Evolutionary conservation across 2,113 vertebrate species (phyloP).

Genomic region (Oreotragus oreotragus): DNA sequence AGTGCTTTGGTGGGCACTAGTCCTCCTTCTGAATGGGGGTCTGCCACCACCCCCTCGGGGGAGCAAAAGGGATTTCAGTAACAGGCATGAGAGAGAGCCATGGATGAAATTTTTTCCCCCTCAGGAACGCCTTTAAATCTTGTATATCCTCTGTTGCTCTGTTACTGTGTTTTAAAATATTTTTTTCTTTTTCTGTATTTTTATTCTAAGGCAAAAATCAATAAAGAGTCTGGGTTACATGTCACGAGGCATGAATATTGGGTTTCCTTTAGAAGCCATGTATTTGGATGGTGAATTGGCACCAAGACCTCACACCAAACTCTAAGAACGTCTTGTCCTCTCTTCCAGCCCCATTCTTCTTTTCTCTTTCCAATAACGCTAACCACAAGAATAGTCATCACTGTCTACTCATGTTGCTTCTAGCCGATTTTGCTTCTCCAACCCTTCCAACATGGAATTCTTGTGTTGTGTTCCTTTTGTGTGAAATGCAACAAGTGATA

Average conservation of each 20-base stretch:
- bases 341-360: constrained; percentile 15
- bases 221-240: neutral
- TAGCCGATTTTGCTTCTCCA: neutral
- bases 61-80: neutral
- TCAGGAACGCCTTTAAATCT: constrained; percentile 28
- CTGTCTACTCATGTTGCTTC: neutral
- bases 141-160: constrained; percentile 24
- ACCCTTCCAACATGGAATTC: neutral
- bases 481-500: neutral
- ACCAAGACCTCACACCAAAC: neutral
- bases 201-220: constrained; percentile 52
- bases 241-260: constrained; percentile 49
- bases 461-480: neutral
- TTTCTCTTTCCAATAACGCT: constrained; percentile 35
- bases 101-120: neutral
- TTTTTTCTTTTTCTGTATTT: constrained; percentile 37
- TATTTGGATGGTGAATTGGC: constrained; percentile 45
- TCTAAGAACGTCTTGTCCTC: constrained; percentile 47
- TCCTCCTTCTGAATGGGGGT: neutral
- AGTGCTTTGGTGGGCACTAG: neutral
- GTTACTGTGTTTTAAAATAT: neutral
- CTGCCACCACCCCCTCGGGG: neutral
- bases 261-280: constrained; percentile 55
- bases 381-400: constrained; percentile 46
- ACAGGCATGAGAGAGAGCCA: neutral